Base-by-base conservation (phyloP, 2,888 invertebrate species). In the Agapetus fuscipes region DNA sequence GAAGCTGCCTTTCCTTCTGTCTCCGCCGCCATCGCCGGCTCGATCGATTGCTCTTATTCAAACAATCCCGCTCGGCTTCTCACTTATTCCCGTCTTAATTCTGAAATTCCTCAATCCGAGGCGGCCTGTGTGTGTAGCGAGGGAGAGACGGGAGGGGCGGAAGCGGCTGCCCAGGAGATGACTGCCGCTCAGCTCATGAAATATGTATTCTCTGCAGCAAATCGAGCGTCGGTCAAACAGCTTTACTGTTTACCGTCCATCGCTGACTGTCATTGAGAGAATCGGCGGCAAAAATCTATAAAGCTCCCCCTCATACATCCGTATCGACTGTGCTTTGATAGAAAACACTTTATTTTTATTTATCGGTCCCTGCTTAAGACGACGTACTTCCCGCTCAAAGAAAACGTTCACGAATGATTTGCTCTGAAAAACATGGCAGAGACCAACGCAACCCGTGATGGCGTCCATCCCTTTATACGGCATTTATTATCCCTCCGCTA, bases 151-250 rank as follows among this genome's bases (percentile, higher is more conserved):
- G n/a, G n/a, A n/a, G n/a, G 20, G 20, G 5, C 20, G 20, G 20
- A 9, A 20, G n/a, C n/a, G n/a, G n/a, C n/a, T n/a, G n/a, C n/a
- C n/a, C n/a, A n/a, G n/a, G n/a, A n/a, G n/a, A n/a, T n/a, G n/a
- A n/a, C n/a, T n/a, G n/a, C n/a, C n/a, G n/a, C 31, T 17, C 33
- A 27, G 20, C 37, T 43, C 43, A 43, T 43, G 43, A 43, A 43
- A 43, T 39, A 43, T 43, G 43, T 39, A 43, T 39, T 34, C 32
- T 24, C 17, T 32, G 17, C 20, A 20, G 5, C 20, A 20, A 4
- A 6, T 13, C 20, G 39, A 24, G 31, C 38, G 43, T 25, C 37
- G 39, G 39, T 39, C 43, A 43, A 39, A 39, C 34, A 32, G 38
- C 28, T 43, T 25, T 24, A 17, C 11, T 36, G 17, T 39, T 43